Evolutionary conservation across 2,113 vertebrate species (phyloP).

Genomic region (Calonectris borealis): DNA sequence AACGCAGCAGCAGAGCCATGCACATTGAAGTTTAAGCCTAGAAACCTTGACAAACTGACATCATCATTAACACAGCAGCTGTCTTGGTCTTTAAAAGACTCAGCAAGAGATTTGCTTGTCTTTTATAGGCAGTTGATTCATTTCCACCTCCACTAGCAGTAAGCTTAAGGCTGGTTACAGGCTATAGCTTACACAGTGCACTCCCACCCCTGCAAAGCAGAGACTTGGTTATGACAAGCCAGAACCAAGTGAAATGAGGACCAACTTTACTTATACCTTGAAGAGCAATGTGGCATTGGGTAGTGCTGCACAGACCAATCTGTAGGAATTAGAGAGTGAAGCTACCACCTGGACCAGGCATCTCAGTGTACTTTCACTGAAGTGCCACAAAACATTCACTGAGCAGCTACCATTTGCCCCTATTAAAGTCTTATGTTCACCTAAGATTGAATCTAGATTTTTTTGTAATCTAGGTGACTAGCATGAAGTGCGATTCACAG

Average conservation of each 20-base stretch:
- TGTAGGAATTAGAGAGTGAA: background rate
- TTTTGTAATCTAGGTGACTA: background rate
- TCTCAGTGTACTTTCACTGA: no score
- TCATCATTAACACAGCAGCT: background rate
- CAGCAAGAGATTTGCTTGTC: background rate
- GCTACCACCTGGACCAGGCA: no score
- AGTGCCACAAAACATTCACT: background rate
- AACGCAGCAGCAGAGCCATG: background rate
- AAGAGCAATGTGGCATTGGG: background rate
- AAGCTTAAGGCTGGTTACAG: background rate
- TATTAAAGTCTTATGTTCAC: background rate
- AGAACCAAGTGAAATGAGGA: background rate
- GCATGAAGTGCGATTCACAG: background rate
- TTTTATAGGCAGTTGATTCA: background rate
- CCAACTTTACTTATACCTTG: background rate
- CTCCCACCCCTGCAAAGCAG: background rate
- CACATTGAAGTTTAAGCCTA: background rate
- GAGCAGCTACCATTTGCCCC: background rate
- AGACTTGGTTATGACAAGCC: background rate
- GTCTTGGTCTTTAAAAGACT: background rate
- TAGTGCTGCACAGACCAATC: background rate
- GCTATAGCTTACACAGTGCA: no score
- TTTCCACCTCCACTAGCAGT: background rate
- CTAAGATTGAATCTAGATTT: background rate
- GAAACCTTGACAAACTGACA: background rate